A percentile compares a stretch with the other conserved stretches of the same genome.
Evolutionary conservation across 2,113 vertebrate genomes (phyloP).

Genomic region (Seriola aureovittata): DNA sequence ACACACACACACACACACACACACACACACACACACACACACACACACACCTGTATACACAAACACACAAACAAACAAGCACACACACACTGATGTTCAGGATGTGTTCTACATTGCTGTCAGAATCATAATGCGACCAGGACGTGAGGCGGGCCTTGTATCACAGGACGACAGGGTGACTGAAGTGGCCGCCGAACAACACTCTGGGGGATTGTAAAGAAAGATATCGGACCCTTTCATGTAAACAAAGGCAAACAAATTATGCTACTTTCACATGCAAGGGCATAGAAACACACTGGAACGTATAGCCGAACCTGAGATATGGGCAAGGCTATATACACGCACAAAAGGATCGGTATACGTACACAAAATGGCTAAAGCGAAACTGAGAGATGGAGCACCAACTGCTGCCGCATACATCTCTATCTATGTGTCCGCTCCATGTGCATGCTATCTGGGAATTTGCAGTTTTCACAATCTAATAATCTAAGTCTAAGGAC

Average conservation of each 20-base stretch:
- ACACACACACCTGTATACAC: slow-evolving; percentile 7
- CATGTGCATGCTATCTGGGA: slow-evolving; percentile 86
- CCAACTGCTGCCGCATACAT: not conserved
- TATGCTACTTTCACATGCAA: slow-evolving; percentile 7
- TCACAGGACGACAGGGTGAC: slow-evolving; percentile 7
- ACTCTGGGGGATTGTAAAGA: slow-evolving; percentile 24
- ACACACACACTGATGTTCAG: slow-evolving; percentile 25
- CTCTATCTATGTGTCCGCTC: not conserved
- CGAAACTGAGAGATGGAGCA: not conserved
- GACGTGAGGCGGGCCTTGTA: slow-evolving; percentile 14
- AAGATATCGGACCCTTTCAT: not conserved
- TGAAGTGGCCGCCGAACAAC: slow-evolving; percentile 17
- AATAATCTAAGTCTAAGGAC: slow-evolving; percentile 86
- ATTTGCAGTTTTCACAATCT: slow-evolving; percentile 88
- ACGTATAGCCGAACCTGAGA: not conserved
- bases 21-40: slow-evolving; percentile 12
- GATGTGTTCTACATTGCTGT: slow-evolving; percentile 29
- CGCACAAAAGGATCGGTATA: not conserved
- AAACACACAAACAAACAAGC: slow-evolving; percentile 17
- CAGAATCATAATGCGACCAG: slow-evolving; percentile 4
- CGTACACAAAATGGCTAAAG: not conserved
- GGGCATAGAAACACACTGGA: slow-evolving; percentile 4
- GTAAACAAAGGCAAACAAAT: slow-evolving; percentile 4
- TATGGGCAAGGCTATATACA: not conserved
- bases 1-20: slow-evolving; percentile 21